Percentiles rank a stretch among this genome's conserved stretches.
Evolutionary conservation across 2,888 invertebrate species (phyloP).

Genomic region (Lasioglossum marginatum): DNA sequence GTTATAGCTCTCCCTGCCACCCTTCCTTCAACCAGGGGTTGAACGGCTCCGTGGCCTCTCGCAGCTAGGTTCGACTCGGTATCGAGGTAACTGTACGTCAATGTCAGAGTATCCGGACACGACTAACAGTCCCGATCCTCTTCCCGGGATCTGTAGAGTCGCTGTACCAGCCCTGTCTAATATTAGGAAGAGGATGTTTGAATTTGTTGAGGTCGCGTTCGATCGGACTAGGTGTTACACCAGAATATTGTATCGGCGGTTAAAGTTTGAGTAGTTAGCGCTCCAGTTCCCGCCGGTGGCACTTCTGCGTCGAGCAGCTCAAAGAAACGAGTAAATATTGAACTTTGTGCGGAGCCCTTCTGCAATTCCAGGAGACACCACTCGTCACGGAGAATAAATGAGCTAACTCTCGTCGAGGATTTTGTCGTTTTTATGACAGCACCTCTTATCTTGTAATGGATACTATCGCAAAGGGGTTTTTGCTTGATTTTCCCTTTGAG

Average conservation of each 20-base stretch:
- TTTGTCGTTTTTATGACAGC: background rate
- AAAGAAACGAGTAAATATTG: slow-evolving; percentile 25
- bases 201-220: slow-evolving; percentile 56
- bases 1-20: slow-evolving; percentile 73
- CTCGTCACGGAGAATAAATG: background rate
- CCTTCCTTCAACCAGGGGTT: slow-evolving; percentile 40
- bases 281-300: background rate
- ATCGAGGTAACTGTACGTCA: slow-evolving; percentile 74
- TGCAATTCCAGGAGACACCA: background rate
- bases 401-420: background rate
- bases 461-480: background rate
- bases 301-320: background rate
- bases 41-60: slow-evolving; percentile 37
- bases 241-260: slow-evolving; percentile 49
- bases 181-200: slow-evolving; percentile 47
- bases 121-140: slow-evolving; percentile 63
- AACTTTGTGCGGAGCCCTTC: background rate
- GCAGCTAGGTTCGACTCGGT: slow-evolving; percentile 49
- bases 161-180: slow-evolving; percentile 17
- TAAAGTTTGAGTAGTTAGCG: slow-evolving; percentile 38
- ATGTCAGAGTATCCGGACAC: slow-evolving; percentile 66
- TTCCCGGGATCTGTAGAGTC: slow-evolving; percentile 56
- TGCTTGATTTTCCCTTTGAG: background rate
- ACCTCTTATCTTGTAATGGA: background rate
- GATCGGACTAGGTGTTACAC: slow-evolving; percentile 46